A percentile compares a stretch with the other conserved stretches of the same genome.
These are phyloP conservation scores for Neosilurus mollespiculum DNA, from an alignment of 2,797 vertebrate species.

Conservation along the genomic window DNA sequence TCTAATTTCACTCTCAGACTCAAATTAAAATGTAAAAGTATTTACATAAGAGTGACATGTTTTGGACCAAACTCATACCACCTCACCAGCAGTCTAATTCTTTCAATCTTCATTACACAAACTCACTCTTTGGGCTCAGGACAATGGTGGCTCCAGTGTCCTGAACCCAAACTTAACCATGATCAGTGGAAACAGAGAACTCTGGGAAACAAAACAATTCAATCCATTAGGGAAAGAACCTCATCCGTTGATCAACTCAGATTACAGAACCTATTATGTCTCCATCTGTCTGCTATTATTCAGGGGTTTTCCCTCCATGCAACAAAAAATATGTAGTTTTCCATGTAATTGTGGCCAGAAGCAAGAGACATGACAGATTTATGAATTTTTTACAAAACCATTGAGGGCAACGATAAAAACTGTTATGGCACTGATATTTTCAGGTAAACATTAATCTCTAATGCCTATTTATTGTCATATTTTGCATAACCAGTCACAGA, in stretches of 20 bases:
- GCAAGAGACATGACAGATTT: background rate
- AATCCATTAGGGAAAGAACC: slow-evolving; percentile 42
- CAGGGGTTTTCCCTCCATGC: slow-evolving; percentile 8
- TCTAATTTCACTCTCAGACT: background rate
- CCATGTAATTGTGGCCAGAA: slow-evolving; percentile 7
- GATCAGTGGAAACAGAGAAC: slow-evolving; percentile 43
- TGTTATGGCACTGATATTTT: background rate
- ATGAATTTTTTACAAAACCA: background rate
- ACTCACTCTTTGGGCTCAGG: background rate
- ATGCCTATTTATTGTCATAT: background rate
- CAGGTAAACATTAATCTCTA: background rate
- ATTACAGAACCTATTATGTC: slow-evolving; percentile 45
- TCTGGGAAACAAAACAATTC: slow-evolving; percentile 46
- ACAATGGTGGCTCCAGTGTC: slow-evolving; percentile 47
- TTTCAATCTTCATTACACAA: slow-evolving; percentile 43
- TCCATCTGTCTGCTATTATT: background rate
- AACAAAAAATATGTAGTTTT: slow-evolving; percentile 33
- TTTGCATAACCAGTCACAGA: background rate
- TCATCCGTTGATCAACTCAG: slow-evolving; percentile 47
- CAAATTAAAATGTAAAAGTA: slow-evolving; percentile 1
- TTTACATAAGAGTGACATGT: slow-evolving; percentile 11
- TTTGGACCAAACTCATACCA: slow-evolving; percentile 10
- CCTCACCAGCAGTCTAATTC: slow-evolving; percentile 30
- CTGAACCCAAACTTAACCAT: slow-evolving; percentile 2
- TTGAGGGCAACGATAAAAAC: background rate